A percentile compares a stretch with the other conserved stretches of the same genome.
These are phyloP conservation scores for Albula glossodonta DNA, from an alignment of 2,113 vertebrate species.

Conservation along the genomic window DNA sequence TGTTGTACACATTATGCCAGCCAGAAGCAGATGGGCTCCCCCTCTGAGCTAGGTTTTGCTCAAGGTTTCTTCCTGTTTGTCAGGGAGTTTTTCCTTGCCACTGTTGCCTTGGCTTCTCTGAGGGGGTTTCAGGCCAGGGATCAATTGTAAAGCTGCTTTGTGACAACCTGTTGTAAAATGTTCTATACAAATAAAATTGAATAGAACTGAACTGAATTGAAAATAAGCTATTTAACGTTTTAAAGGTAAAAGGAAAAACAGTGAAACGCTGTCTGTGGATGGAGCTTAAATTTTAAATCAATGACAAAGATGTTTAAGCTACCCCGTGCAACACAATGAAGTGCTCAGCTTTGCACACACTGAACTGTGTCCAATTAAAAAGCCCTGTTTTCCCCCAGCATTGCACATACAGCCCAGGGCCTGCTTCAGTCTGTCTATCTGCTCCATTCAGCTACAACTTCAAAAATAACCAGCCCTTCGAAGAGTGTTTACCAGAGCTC, in stretches of 20 bases:
- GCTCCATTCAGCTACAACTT: neutral
- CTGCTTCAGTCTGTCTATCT: neutral
- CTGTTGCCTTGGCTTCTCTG: no score
- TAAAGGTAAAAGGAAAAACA: conserved; percentile 6
- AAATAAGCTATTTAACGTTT: conserved; percentile 31
- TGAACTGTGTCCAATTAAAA: conserved; percentile 13
- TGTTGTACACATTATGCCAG: no score
- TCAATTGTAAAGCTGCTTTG: no score
- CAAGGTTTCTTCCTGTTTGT: no score
- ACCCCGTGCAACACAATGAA: neutral
- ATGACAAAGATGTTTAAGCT: neutral
- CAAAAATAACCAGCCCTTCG: neutral
- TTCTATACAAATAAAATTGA: no score
- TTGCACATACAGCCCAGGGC: neutral
- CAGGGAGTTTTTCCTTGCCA: no score
- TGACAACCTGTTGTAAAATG: no score
- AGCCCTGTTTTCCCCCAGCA: neutral
- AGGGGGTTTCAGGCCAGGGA: no score
- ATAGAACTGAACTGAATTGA: neutral
- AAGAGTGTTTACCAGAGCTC: conserved; percentile 2
- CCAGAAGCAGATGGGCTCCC: no score
- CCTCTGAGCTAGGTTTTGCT: no score
- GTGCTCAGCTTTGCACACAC: neutral
- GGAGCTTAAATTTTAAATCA: neutral
- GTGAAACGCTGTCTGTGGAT: neutral